Evolutionary conservation across 2,113 vertebrate species (phyloP), one percentile per base, ranked within the genome.

Genomic region (Entelurus aequoreus): DNA sequence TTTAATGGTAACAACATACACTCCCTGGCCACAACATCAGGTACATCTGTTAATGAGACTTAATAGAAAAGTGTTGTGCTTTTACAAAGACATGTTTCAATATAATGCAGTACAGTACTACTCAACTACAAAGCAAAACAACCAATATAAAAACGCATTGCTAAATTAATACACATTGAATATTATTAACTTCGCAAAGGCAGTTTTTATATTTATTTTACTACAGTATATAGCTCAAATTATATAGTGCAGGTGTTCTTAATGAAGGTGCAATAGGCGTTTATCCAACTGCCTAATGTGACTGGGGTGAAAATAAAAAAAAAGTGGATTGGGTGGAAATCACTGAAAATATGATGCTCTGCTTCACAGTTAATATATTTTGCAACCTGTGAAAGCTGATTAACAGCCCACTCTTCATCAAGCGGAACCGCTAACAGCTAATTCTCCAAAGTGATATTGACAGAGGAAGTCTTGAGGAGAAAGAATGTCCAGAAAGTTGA

Each of bases 381-480:
- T 70, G n/a, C 50, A 52, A 13, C 5, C 68, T 56, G 49, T 74
- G 35, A 76, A 74, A 75, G 75, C 63, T 74, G 62, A 70, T 73
- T 55, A 63, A 60, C 59, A 68, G 62, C 66, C 68, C 66, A 49
- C 53, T 46, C 71, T 59, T 52, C 63, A 51, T 67, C 51, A 50
- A 54, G 74, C 40, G 0, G 63, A 71, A 67, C 54, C 54, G 80
- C 76, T 65, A 66, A 81, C 51, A 49, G 75, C 16, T 56, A 72
- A 82, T 60, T 57, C 6, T 78, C 73, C 69, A 76, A 62, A 64
- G 54, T 67, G 61, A 61, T 81, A 60, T 84, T 78, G 73, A 86
- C 72, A 71, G 72, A 69, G 62, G 63, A 67, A 66, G 44, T 38
- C 10, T 37, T 53, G 53, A 55, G 14, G 60, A 69, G 60, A 48